Evolutionary conservation across 2,888 invertebrate genomes (phyloP).

Genomic region (Amblyteles armatorius): DNA sequence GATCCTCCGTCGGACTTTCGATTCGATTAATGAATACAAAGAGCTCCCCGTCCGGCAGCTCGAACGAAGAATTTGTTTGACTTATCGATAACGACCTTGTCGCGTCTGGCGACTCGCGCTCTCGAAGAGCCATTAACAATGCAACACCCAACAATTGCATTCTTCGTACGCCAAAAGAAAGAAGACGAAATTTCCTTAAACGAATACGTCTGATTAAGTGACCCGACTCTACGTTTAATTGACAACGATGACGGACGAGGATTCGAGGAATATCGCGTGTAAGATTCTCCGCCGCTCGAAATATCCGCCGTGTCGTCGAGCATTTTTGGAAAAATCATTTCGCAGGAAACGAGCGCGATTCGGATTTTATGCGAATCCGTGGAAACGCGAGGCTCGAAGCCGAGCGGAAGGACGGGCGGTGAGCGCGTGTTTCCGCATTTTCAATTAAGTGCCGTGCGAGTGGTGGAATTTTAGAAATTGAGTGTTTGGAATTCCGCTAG

Average conservation of each 20-base stretch:
- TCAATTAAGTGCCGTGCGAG: slow-evolving; percentile 52
- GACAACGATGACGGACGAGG: slow-evolving; percentile 8
- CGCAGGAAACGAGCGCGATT: not conserved
- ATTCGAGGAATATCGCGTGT: not conserved
- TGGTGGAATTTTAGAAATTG: slow-evolving; percentile 59
- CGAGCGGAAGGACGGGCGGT: slow-evolving; percentile 16
- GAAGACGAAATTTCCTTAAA: slow-evolving; percentile 15
- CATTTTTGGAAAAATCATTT: no score
- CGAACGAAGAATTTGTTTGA: slow-evolving; percentile 33
- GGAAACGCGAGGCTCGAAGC: not conserved
- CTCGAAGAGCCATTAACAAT: not conserved
- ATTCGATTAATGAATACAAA: slow-evolving; percentile 46
- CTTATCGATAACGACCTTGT: slow-evolving; percentile 41
- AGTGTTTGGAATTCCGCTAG: slow-evolving; percentile 60
- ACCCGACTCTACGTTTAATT: slow-evolving; percentile 18
- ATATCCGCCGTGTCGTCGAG: no score
- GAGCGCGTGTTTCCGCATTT: slow-evolving; percentile 61
- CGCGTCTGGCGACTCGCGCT: slow-evolving; percentile 9
- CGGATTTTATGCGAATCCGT: not conserved
- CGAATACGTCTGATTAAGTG: slow-evolving; percentile 36
- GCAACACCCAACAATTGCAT: slow-evolving; percentile 5
- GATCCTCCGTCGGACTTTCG: slow-evolving; percentile 1
- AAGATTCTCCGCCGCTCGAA: not conserved
- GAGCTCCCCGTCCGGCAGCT: not conserved
- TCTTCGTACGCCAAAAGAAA: not conserved